Evolutionary conservation across 2,888 invertebrate species (phyloP), one percentile per base, ranked within the genome.

Genomic region (Anaspis maculata): DNA sequence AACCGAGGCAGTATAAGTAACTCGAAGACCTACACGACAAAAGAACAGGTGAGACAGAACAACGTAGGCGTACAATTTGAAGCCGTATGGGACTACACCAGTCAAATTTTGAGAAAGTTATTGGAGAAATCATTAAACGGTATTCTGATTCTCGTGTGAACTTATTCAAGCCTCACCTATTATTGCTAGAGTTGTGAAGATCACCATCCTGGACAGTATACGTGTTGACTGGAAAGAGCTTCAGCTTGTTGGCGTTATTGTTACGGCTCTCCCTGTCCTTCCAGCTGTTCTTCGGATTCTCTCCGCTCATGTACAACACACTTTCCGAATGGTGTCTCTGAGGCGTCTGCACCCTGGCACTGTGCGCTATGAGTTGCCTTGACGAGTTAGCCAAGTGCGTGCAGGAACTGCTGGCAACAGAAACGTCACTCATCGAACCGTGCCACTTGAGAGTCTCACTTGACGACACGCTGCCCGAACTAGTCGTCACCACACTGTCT

Each of bases 391-490:
- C 47, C 43, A 54, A 66, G 66, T 62, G 71, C 52, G 60, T 70
- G 63, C 54, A 71, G 59, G 56, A 67, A 60, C 72, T 71, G 48
- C 74, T 75, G 26, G 74, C 70, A 41, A 77, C 73, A 34, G 79
- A 79, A 25, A 83, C 74, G 57, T 83, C 83, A 62, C 79, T 80
- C 68, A 79, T 74, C 3, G 81, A 82, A 25, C 81, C 80, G 54
- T 83, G 76, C 83, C 83, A 84, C 64, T 84, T 85, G 4, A 84
- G 66, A 2, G 85, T 84, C 57, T 85, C 85, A 53, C 81, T 81
- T 31, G 82, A 82, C 16, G 74, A 74, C n/a, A 74, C 76, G 49
- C 74, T 75, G 5, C 70, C 70, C 26, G 73, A 72, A 51, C 72
- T 72, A 2, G 73, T 75, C 1, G 77, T 76, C 24, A 76, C 76